A percentile compares a stretch with the other conserved stretches of the same genome.
Evolutionary conservation across 2,888 invertebrate species (phyloP).

Genomic region (Caenorhabditis plicata): DNA sequence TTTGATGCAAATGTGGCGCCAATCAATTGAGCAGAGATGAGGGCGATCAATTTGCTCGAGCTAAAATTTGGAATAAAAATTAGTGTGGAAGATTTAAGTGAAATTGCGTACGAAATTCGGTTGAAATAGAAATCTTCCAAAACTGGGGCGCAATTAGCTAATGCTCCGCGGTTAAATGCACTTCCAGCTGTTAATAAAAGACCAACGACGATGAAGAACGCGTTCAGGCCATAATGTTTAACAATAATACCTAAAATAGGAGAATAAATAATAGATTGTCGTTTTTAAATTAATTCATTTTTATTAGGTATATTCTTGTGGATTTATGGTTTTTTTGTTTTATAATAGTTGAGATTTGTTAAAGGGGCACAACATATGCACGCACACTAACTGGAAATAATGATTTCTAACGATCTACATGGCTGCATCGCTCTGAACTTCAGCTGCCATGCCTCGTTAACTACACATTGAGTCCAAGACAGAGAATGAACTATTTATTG

Average conservation of each 20-base stretch:
- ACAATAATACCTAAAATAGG: conserved; percentile 46
- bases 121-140: conserved; percentile 46
- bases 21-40: conserved; percentile 49
- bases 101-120: conserved; percentile 25
- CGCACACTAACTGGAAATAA: too few species aligned
- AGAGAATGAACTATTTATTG: too few species aligned
- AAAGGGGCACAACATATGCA: too few species aligned
- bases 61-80: conserved; percentile 15
- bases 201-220: conserved; percentile 54
- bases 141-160: conserved; percentile 48
- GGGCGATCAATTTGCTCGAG: conserved; percentile 36
- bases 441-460: too few species aligned
- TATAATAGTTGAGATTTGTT: too few species aligned
- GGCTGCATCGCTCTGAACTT: too few species aligned
- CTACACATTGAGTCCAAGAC: too few species aligned
- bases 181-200: conserved; percentile 44
- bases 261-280: neutral
- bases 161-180: conserved; percentile 53
- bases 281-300: too few species aligned
- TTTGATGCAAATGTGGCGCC: conserved; percentile 56
- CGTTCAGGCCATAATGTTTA: conserved; percentile 54
- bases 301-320: neutral
- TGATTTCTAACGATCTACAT: too few species aligned
- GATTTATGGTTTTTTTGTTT: too few species aligned
- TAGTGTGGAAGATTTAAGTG: neutral